These are phyloP conservation scores for Naja naja DNA, from an alignment of 2,113 vertebrate species.

Conservation along the genomic window DNA sequence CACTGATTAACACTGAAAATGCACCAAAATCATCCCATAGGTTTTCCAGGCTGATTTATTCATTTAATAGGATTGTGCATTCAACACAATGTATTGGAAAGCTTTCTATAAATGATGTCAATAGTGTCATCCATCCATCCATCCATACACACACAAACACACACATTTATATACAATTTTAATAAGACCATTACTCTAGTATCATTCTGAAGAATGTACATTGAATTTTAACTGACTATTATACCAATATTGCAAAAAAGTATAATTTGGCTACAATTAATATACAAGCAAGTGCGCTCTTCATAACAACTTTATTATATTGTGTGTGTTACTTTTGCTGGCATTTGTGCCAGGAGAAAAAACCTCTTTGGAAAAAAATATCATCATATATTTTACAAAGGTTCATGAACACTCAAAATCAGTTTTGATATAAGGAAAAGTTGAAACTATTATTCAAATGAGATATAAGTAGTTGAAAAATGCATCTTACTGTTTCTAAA, in stretches of 20 bases:
- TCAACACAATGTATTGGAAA: neutral
- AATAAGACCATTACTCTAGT: neutral
- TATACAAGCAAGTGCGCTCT: neutral
- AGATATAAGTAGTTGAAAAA: neutral
- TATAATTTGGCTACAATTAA: neutral
- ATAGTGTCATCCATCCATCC: constrained; percentile 11
- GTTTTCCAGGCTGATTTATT: constrained; percentile 26
- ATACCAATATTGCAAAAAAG: neutral
- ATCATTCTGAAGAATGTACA: neutral
- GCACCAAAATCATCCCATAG: constrained; percentile 32
- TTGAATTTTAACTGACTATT: neutral
- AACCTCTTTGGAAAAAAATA: neutral
- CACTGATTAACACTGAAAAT: constrained; percentile 53
- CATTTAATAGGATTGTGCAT: constrained; percentile 28
- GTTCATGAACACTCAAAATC: neutral
- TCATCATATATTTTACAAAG: neutral
- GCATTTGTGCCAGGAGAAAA: neutral
- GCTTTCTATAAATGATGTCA: neutral
- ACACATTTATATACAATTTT: neutral
- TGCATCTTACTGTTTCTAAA: neutral
- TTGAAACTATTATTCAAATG: neutral
- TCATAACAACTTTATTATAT: neutral
- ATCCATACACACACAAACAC: neutral
- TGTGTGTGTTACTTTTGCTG: neutral
- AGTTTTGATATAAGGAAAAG: neutral